These are phyloP conservation scores for Campaea margaritaria DNA, from an alignment of 2,888 invertebrate species.

Conservation along the genomic window DNA sequence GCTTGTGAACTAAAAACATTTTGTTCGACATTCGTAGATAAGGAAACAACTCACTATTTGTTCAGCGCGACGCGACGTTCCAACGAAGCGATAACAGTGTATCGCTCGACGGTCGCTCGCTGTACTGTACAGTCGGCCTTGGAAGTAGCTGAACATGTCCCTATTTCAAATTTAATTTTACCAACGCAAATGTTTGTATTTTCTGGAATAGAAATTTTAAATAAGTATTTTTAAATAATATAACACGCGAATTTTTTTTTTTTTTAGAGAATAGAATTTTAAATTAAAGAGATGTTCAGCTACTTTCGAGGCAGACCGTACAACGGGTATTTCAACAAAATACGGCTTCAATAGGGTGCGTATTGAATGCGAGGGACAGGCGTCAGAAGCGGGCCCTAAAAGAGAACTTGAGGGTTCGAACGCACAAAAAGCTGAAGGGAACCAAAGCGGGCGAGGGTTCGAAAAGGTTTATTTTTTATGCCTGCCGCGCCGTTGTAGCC, in stretches of 20 bases:
- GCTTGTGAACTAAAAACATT: slow-evolving; percentile 32
- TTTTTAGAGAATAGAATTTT: too few species aligned
- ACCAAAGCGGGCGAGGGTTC: slow-evolving; percentile 56
- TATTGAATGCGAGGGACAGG: slow-evolving; percentile 56
- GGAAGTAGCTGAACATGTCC: too few species aligned
- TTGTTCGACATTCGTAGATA: slow-evolving; percentile 48
- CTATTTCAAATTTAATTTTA: too few species aligned
- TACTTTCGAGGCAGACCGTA: too few species aligned
- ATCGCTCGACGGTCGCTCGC: slow-evolving; percentile 42
- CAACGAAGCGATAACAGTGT: slow-evolving; percentile 49
- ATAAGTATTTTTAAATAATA: too few species aligned
- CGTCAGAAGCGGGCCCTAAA: slow-evolving; percentile 54
- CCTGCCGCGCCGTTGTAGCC: slow-evolving; percentile 49
- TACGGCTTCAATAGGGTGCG: slow-evolving; percentile 64
- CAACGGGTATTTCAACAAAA: slow-evolving; percentile 46
- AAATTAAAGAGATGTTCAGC: too few species aligned
- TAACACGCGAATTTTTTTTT: too few species aligned
- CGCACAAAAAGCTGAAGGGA: slow-evolving; percentile 74
- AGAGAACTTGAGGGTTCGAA: slow-evolving; percentile 53
- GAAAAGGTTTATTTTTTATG: slow-evolving; percentile 71
- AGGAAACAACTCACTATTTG: slow-evolving; percentile 49
- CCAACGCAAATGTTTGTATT: too few species aligned
- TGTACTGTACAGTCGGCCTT: too few species aligned
- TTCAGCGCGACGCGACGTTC: slow-evolving; percentile 40
- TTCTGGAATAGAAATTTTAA: too few species aligned